Percentiles rank a stretch among this genome's conserved stretches.
phyloP scores from a whole-genome alignment of 64 coral and sea anemone genomes.

The Cladopsammia gracilis region DNA sequence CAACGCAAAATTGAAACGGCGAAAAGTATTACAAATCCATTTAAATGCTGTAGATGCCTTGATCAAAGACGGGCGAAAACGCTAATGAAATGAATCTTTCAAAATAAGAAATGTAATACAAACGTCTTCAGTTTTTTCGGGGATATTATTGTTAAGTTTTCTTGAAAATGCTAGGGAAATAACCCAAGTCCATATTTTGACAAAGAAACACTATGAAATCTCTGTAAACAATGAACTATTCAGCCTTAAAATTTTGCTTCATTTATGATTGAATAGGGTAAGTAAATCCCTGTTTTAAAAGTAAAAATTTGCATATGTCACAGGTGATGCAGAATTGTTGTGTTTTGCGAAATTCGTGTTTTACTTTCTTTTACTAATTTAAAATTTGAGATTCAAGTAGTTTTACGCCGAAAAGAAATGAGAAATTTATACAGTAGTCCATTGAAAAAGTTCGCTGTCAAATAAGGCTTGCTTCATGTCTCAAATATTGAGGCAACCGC shows the following conservation, averaged over 20 bases:
- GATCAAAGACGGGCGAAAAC: neutral
- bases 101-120: neutral
- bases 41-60: neutral
- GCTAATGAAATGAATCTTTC: neutral
- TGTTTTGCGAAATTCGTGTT: neutral
- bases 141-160: neutral
- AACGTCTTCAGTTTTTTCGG: neutral
- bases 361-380: too few species aligned
- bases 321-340: neutral
- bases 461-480: too few species aligned
- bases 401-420: too few species aligned
- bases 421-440: too few species aligned
- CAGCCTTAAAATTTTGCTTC: constrained; percentile 15
- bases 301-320: constrained; percentile 39
- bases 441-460: too few species aligned
- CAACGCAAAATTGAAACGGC: neutral
- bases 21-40: neutral
- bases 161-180: neutral
- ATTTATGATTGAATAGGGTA: neutral
- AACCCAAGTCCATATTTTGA: neutral
- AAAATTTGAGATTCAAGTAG: too few species aligned
- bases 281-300: neutral
- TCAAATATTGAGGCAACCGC: too few species aligned
- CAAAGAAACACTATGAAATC: neutral
- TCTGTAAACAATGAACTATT: neutral